A percentile compares a stretch with the other conserved stretches of the same genome.
Conservation (phyloP, 2,113 vertebrate genomes). For the Seriola aureovittata region DNA sequence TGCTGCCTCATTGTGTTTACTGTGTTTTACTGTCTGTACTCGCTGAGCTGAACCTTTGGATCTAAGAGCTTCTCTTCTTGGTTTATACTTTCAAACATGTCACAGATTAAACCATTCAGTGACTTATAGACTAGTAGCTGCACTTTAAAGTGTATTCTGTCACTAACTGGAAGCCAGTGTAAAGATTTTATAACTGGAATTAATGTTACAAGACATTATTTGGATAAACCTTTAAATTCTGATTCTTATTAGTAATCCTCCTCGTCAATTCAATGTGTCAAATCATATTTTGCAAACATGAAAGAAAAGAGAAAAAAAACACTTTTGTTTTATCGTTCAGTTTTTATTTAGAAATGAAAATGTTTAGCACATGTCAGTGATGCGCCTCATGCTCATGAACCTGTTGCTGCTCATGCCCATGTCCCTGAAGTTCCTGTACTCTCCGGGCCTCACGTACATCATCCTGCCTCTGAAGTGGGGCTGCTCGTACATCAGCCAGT, state of each 20-base stretch:
- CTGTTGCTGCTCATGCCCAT: constrained; percentile 52
- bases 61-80: no score
- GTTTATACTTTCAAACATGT: not conserved
- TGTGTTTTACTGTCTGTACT: no score
- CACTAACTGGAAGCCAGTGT: not conserved
- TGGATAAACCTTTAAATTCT: not conserved
- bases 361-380: constrained; percentile 74
- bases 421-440: constrained; percentile 75
- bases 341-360: constrained; percentile 53
- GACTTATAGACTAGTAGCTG: not conserved
- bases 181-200: no score
- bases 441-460: constrained; percentile 73
- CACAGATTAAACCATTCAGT: not conserved
- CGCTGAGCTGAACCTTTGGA: no score
- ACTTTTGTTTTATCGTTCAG: not conserved
- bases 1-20: no score
- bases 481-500: constrained; percentile 81
- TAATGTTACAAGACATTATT: not conserved
- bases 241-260: not conserved
- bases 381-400: constrained; percentile 74
- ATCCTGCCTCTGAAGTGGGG: constrained; percentile 72
- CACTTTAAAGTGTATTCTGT: not conserved
- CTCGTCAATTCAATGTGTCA: not conserved
- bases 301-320: not conserved
- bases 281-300: not conserved